A percentile compares a stretch with the other conserved stretches of the same genome.
phyloP scores from a whole-genome alignment of 2,888 invertebrate genomes.

The Branchellion lobata region DNA sequence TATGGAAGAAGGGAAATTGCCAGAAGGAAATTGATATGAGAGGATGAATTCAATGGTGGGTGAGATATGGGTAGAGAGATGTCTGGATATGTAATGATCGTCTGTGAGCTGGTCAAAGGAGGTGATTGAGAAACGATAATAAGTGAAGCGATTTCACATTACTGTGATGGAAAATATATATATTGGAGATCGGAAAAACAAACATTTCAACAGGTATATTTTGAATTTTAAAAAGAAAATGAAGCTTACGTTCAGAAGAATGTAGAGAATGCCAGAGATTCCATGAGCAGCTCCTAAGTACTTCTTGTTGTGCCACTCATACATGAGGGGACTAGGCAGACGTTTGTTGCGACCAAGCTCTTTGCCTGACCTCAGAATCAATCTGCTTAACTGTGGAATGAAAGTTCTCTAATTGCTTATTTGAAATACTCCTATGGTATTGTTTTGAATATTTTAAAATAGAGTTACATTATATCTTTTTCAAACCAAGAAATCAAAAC shows the following conservation, averaged over 20 bases:
- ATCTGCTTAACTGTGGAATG: conserved; percentile 67
- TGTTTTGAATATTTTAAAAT: too few species aligned
- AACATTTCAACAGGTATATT: too few species aligned
- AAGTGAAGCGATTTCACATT: too few species aligned
- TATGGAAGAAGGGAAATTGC: conserved; percentile 74
- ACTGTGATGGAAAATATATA: too few species aligned
- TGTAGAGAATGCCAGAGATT: conserved; percentile 78
- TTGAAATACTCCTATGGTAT: too few species aligned
- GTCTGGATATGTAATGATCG: conserved; percentile 7
- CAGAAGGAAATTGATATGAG: conserved; percentile 62
- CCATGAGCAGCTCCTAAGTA: conserved; percentile 90
- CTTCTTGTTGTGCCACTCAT: conserved; percentile 81
- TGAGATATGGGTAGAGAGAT: conserved; percentile 41
- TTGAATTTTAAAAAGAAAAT: too few species aligned
- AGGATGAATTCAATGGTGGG: conserved; percentile 54
- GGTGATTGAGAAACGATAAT: too few species aligned
- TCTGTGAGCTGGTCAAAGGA: conserved; percentile 2
- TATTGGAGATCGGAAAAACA: too few species aligned
- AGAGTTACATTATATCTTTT: too few species aligned
- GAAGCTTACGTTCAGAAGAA: conserved; percentile 72
- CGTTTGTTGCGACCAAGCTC: background rate
- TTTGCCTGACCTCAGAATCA: conserved; percentile 67
- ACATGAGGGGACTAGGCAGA: conserved; percentile 70
- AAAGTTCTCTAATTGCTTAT: background rate
- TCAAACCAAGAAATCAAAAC: too few species aligned